Percentiles rank a stretch among this genome's conserved stretches.
These are phyloP conservation scores for Muntiacus muntjak DNA, from an alignment of 2,113 vertebrate genomes.

Conservation along the genomic window DNA sequence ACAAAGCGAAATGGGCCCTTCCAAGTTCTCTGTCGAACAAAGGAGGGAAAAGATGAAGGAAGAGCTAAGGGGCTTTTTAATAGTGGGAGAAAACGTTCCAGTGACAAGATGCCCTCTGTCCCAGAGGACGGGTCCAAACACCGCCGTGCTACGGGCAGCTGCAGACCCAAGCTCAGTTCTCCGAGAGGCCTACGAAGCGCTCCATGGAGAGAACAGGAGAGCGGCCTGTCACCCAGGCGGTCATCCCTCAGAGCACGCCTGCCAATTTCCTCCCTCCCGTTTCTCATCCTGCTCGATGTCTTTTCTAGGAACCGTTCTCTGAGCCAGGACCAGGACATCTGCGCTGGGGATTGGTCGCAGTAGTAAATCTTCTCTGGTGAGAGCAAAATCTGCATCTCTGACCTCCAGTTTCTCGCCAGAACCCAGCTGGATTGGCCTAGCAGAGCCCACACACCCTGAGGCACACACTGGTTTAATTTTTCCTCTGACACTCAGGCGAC, in stretches of 20 bases:
- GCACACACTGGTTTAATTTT: not conserved
- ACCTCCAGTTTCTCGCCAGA: not conserved
- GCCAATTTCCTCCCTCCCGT: not conserved
- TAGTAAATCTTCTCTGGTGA: not conserved
- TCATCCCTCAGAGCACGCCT: not conserved
- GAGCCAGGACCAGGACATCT: not conserved
- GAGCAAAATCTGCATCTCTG: not conserved
- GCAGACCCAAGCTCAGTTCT: not conserved
- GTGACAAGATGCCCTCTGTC: not conserved
- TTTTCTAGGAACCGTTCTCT: not conserved
- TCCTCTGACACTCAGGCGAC: not conserved
- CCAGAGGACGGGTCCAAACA: not conserved
- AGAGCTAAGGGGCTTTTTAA: not conserved
- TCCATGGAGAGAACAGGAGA: not conserved
- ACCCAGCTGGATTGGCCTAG: not conserved
- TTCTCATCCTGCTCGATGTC: not conserved
- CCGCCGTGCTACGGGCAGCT: not conserved
- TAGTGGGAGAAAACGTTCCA: not conserved
- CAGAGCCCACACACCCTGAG: not conserved
- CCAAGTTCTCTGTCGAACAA: not conserved
- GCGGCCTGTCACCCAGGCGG: not conserved
- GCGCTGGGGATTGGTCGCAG: not conserved
- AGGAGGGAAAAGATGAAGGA: not conserved
- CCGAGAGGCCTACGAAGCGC: fast-evolving
- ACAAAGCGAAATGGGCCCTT: not conserved